These are phyloP conservation scores for Trissonchulus sp. DNA, from an alignment of 2,888 invertebrate genomes.

Conservation along the genomic window DNA sequence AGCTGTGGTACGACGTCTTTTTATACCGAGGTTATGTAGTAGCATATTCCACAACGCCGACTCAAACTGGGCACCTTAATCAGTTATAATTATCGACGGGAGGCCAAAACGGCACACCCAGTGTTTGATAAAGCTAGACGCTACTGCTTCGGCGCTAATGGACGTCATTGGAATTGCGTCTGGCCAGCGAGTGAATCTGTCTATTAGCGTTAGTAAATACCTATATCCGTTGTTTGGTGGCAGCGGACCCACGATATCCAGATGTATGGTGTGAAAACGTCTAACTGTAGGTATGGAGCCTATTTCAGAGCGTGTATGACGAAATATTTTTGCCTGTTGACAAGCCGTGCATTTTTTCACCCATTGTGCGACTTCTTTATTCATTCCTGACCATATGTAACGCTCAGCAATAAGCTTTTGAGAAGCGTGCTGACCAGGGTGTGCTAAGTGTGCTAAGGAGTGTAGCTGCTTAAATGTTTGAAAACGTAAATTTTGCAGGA, in stretches of 20 bases:
- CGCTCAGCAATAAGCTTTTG: neutral
- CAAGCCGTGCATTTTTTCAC: neutral
- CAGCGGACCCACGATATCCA: constrained; percentile 16
- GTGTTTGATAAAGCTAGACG: neutral
- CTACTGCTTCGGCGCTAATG: constrained; percentile 6
- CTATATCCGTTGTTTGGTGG: constrained; percentile 10
- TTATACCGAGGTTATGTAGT: constrained; percentile 9
- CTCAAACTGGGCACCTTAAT: constrained; percentile 10
- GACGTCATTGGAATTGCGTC: constrained; percentile 11
- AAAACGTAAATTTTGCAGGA: neutral
- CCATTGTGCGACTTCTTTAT: constrained; percentile 1
- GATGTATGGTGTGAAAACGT: constrained; percentile 11
- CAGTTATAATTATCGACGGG: neutral
- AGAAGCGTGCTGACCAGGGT: too few relatives aligned
- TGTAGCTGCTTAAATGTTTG: constrained; percentile 8
- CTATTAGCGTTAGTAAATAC: constrained; percentile 14
- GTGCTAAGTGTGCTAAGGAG: neutral
- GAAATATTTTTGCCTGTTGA: constrained; percentile 10
- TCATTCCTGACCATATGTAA: constrained; percentile 17
- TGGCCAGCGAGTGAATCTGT: constrained; percentile 12
- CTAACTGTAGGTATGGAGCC: constrained; percentile 7
- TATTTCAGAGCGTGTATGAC: neutral
- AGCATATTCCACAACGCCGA: constrained; percentile 13
- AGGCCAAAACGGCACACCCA: constrained; percentile 14
- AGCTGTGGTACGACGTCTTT: constrained; percentile 10